Evolutionary conservation across 2,113 vertebrate genomes (phyloP).

Genomic region (Leucopsar rothschildi): DNA sequence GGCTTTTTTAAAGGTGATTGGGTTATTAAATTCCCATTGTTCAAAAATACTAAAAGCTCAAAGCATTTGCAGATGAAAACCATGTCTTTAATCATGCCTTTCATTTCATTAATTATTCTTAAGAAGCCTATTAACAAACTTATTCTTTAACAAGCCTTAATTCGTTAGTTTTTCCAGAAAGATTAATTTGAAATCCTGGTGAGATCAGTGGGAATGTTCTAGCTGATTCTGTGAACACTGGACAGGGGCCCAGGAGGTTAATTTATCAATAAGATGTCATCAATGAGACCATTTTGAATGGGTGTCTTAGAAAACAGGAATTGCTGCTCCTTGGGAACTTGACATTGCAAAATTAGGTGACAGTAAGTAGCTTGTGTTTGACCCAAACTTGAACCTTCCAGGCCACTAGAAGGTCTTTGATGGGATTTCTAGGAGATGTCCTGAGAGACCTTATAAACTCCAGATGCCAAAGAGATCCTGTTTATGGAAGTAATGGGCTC

Average conservation of each 20-base stretch:
- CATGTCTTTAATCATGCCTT: not conserved
- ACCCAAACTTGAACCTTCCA: not conserved
- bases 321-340: not conserved
- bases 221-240: not conserved
- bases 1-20: not conserved
- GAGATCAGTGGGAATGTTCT: constrained; percentile 14
- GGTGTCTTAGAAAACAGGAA: not conserved
- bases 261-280: not conserved
- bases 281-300: not conserved
- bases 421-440: constrained; percentile 1
- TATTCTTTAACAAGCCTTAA: constrained; percentile 5
- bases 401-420: not conserved
- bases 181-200: not conserved
- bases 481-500: not conserved
- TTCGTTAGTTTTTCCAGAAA: constrained; percentile 15
- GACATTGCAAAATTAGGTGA: not conserved
- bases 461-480: not conserved
- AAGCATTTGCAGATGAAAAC: not conserved
- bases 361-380: not conserved
- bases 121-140: not conserved
- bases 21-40: constrained; percentile 10
- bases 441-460: not conserved
- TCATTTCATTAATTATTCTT: constrained; percentile 13
- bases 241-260: not conserved
- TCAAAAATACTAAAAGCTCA: not conserved